These are phyloP conservation scores for Spilarctia lutea DNA, from an alignment of 2,888 invertebrate species.

Conservation along the genomic window DNA sequence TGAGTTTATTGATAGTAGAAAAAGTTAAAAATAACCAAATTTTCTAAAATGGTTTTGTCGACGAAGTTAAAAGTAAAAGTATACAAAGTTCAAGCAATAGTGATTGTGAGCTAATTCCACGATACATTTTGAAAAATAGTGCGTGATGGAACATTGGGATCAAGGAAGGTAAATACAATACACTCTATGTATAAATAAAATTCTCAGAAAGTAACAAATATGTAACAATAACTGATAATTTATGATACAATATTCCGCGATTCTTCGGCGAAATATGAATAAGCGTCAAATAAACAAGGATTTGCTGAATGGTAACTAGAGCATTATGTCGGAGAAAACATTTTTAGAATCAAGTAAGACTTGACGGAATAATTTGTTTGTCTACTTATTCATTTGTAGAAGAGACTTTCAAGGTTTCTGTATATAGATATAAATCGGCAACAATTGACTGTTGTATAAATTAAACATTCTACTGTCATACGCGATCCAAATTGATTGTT, in stretches of 20 bases:
- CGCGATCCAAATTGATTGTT: constrained; percentile 39
- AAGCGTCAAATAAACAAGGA: constrained; percentile 50
- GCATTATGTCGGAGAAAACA: constrained; percentile 51
- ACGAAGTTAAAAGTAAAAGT: constrained; percentile 46
- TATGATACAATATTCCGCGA: constrained; percentile 37
- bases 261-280: constrained; percentile 34
- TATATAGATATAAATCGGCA: constrained; percentile 42
- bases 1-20: constrained; percentile 63
- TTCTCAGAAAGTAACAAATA: constrained; percentile 35
- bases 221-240: constrained; percentile 37
- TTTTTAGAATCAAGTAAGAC: constrained; percentile 40
- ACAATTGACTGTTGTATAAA: constrained; percentile 51
- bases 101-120: constrained; percentile 46
- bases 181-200: constrained; percentile 25
- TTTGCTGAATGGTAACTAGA: constrained; percentile 51
- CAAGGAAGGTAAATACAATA: constrained; percentile 53
- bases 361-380: constrained; percentile 42
- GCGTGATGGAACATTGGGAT: constrained; percentile 32
- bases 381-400: constrained; percentile 42
- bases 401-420: constrained; percentile 43
- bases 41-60: constrained; percentile 48
- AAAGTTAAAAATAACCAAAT: constrained; percentile 56
- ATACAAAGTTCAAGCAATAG: constrained; percentile 40
- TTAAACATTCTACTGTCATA: constrained; percentile 51
- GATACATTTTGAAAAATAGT: constrained; percentile 28